Conservation (phyloP, 2,797 vertebrate genomes). For the Loris lydekkerianus region DNA sequence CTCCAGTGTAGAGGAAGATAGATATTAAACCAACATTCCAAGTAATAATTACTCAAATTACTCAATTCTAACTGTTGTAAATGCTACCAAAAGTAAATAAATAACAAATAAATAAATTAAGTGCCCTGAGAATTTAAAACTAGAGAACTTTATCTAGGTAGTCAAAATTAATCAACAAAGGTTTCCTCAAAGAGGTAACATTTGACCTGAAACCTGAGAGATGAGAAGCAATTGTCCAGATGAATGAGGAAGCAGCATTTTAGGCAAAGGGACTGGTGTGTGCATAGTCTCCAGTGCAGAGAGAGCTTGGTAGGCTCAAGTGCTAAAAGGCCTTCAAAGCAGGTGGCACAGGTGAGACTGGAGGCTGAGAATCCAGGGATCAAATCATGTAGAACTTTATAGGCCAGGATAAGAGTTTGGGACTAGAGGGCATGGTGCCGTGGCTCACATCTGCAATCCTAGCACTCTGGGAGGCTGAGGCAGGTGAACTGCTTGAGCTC, state of each 20-base stretch:
- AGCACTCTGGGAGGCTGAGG: no score
- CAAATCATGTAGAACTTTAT: neutral
- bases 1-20: neutral
- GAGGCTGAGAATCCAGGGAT: neutral
- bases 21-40: neutral
- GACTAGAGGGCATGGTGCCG: neutral
- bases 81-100: neutral
- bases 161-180: neutral
- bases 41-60: neutral
- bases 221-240: neutral
- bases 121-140: neutral
- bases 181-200: neutral
- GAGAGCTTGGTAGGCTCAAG: neutral
- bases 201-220: neutral
- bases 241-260: neutral
- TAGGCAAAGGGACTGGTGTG: neutral
- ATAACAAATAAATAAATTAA: neutral
- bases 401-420: neutral
- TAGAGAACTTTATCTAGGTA: neutral
- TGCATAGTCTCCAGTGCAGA: neutral
- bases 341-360: neutral
- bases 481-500: no score
- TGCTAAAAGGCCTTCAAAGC: neutral
- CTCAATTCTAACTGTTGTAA: neutral
- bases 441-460: no score